Percentiles rank a stretch among this genome's conserved stretches.
Evolutionary conservation across 2,797 vertebrate species (phyloP).

Genomic region (Danio kyathit): DNA sequence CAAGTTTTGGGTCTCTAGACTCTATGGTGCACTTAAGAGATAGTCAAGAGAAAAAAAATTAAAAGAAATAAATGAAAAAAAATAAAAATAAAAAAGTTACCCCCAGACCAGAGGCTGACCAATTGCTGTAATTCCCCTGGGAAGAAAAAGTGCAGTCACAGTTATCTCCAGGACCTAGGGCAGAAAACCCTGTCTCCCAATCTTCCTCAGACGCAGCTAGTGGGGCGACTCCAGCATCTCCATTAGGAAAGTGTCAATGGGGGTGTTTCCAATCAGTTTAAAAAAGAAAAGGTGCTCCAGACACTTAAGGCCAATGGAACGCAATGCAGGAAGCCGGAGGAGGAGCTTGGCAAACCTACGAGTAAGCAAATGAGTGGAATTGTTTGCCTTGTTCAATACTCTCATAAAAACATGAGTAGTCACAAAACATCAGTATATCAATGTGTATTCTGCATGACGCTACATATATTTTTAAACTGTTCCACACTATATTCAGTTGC

Average conservation of each 20-base stretch:
- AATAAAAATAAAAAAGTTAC: slow-evolving; percentile 65
- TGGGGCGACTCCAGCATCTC: slow-evolving; percentile 98
- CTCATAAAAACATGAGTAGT: background rate
- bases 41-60: slow-evolving; percentile 9
- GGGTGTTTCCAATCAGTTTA: slow-evolving; percentile 97
- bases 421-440: too few species aligned
- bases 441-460: too few species aligned
- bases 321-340: slow-evolving; percentile 90
- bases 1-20: slow-evolving; percentile 81
- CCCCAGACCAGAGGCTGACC: slow-evolving; percentile 83
- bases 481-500: too few species aligned
- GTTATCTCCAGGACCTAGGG: slow-evolving; percentile 78
- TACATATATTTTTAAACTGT: too few species aligned
- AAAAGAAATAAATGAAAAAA: slow-evolving; percentile 9
- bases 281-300: slow-evolving; percentile 99
- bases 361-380: background rate
- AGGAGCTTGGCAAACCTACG: slow-evolving; percentile 95
- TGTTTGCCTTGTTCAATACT: background rate
- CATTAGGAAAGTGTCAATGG: slow-evolving; percentile 99
- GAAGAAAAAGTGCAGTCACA: slow-evolving; percentile 86
- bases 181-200: slow-evolving; percentile 74
- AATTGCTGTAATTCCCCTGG: slow-evolving; percentile 81
- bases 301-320: slow-evolving; percentile 96
- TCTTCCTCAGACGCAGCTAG: slow-evolving; percentile 72
- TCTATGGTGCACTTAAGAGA: slow-evolving; percentile 75